These are phyloP conservation scores for Aplidium turbinatum DNA, from an alignment of 23 tunicate genomes.

Conservation along the genomic window DNA sequence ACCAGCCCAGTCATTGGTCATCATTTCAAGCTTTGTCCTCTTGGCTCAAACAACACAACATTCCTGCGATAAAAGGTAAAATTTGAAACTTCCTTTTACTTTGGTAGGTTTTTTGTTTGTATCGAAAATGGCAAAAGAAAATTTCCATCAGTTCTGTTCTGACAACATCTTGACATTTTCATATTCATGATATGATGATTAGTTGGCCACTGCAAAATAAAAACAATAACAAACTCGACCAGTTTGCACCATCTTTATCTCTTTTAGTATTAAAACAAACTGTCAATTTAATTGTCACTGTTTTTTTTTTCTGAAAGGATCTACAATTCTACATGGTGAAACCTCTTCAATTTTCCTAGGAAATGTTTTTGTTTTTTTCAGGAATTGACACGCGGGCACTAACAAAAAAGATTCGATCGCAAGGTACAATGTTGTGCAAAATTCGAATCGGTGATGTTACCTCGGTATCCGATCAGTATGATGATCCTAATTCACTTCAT, in stretches of 20 bases:
- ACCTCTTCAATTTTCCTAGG: neutral
- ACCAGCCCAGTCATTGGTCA: conserved; percentile 79
- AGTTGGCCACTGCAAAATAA: too few species aligned
- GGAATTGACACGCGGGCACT: conserved; percentile 85
- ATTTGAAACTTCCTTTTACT: too few species aligned
- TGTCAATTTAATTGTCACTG: too few species aligned
- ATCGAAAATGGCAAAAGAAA: too few species aligned
- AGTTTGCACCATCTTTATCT: too few species aligned
- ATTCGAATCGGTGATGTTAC: conserved; percentile 18
- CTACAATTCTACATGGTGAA: neutral
- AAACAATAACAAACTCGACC: too few species aligned
- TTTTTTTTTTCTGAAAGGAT: too few species aligned
- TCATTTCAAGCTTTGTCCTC: conserved; percentile 49
- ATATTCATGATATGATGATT: too few species aligned
- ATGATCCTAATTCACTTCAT: conserved; percentile 66
- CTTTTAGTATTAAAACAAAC: too few species aligned
- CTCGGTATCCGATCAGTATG: conserved; percentile 11
- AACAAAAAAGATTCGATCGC: conserved; percentile 80
- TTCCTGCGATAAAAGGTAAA: conserved; percentile 73
- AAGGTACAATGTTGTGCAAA: conserved; percentile 89
- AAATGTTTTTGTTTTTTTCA: neutral
- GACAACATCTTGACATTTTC: too few species aligned
- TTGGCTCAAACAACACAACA: conserved; percentile 63
- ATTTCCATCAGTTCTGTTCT: too few species aligned
- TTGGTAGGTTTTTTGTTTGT: too few species aligned